These are phyloP conservation scores for Geotrupes spiniger DNA, from an alignment of 2,888 invertebrate genomes.

Conservation along the genomic window DNA sequence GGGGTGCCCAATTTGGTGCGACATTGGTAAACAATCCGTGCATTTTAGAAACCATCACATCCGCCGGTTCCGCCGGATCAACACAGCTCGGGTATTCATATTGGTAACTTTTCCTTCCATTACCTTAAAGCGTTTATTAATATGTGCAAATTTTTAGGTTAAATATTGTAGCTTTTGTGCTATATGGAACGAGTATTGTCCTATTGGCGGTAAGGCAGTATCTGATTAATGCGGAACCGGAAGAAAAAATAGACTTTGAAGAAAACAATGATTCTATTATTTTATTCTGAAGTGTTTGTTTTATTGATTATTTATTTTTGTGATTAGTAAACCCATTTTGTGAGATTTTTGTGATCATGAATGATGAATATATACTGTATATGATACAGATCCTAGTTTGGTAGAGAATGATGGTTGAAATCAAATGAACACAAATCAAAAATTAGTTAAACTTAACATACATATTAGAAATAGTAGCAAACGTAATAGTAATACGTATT, in stretches of 20 bases:
- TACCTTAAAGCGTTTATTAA: too few relatives aligned
- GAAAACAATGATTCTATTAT: constrained; percentile 13
- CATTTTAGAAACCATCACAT: constrained; percentile 45
- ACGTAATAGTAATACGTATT: too few relatives aligned
- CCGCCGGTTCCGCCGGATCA: constrained; percentile 38
- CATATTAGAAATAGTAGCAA: too few relatives aligned
- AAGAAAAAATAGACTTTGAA: constrained; percentile 17
- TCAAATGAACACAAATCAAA: too few relatives aligned
- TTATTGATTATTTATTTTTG: too few relatives aligned
- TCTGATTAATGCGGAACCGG: constrained; percentile 20
- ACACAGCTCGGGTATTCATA: constrained; percentile 50
- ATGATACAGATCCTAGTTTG: too few relatives aligned
- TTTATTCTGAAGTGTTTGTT: constrained; percentile 1
- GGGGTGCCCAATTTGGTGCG: constrained; percentile 46
- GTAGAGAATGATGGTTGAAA: too few relatives aligned
- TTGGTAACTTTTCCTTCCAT: constrained; percentile 42
- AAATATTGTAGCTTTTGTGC: background rate
- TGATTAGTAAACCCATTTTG: too few relatives aligned
- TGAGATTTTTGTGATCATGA: too few relatives aligned
- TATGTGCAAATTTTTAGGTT: constrained; percentile 13
- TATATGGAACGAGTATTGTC: constrained; percentile 13
- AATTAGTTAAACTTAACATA: too few relatives aligned
- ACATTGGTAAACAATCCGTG: constrained; percentile 44
- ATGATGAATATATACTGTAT: too few relatives aligned
- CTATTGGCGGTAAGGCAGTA: constrained; percentile 19